Evolutionary conservation across 2,113 vertebrate species (phyloP).

Genomic region (Chitala chitala): DNA sequence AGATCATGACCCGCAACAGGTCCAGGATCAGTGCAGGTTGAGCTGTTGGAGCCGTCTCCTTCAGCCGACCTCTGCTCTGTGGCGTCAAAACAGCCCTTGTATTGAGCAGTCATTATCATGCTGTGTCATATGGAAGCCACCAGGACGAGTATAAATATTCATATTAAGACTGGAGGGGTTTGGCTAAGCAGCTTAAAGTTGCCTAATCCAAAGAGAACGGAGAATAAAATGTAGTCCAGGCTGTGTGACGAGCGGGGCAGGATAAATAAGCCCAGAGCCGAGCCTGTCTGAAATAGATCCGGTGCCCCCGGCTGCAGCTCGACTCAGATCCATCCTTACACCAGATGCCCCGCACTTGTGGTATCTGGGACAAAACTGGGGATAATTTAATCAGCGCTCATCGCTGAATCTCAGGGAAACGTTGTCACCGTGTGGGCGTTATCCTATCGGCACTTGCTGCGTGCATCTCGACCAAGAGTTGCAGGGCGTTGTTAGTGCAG

Average conservation of each 20-base stretch:
- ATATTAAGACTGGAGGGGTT: conserved; percentile 35
- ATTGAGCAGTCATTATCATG: no score
- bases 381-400: conserved; percentile 29
- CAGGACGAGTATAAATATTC: conserved; percentile 28
- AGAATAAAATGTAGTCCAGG: conserved; percentile 42
- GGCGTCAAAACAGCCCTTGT: conserved; percentile 43
- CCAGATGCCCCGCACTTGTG: background rate
- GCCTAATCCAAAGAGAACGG: conserved; percentile 49
- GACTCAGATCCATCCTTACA: background rate
- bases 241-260: conserved; percentile 46
- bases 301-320: background rate
- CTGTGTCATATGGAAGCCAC: no score
- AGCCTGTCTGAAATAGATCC: conserved; percentile 39
- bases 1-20: no score
- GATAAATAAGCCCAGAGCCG: conserved; percentile 45
- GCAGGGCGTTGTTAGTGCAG: no score
- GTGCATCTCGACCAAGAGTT: conserved; percentile 31
- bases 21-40: no score
- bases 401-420: conserved; percentile 37
- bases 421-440: conserved; percentile 45
- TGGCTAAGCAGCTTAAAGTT: conserved; percentile 52
- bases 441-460: conserved; percentile 46
- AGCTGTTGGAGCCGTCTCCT: no score
- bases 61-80: conserved; percentile 16
- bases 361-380: conserved; percentile 24